phyloP scores from a whole-genome alignment of 37 sponge, comb jelly and placozoan genomes.

The Spongilla lacustris region DNA sequence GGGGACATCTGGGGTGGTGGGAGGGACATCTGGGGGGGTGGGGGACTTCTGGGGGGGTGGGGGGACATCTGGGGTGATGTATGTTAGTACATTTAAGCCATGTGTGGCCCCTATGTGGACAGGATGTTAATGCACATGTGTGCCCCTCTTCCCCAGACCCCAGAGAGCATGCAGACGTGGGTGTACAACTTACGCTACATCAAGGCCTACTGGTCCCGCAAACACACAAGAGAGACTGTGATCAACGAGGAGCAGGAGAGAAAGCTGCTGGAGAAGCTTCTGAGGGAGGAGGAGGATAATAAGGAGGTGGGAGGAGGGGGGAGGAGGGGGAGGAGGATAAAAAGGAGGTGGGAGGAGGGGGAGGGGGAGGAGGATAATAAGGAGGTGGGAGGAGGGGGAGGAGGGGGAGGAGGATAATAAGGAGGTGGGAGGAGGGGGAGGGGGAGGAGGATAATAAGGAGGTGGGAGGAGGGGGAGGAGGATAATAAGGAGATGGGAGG shows the following conservation, averaged over 20 bases:
- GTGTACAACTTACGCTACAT: conserved; percentile 67
- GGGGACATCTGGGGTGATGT: no score
- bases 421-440: neutral
- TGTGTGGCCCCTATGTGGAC: no score
- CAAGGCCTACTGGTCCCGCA: conserved; percentile 78
- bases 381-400: no score
- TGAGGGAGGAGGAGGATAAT: conserved; percentile 39
- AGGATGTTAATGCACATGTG: no score
- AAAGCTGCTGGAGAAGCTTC: conserved; percentile 47
- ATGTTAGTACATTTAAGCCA: no score
- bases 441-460: neutral
- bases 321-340: no score
- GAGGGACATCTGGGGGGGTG: no score
- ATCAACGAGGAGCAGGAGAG: conserved; percentile 75
- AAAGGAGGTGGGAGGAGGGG: neutral
- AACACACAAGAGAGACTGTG: conserved; percentile 66
- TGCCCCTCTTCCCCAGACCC: no score
- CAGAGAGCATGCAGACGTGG: conserved; percentile 65
- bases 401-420: conserved; percentile 18
- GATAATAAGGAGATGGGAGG: neutral
- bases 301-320: no score
- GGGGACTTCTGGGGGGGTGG: no score
- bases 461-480: neutral
- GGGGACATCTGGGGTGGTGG: no score
- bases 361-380: neutral